A percentile compares a stretch with the other conserved stretches of the same genome.
Evolutionary conservation across 2,797 vertebrate genomes (phyloP).

Genomic region (Iguana delicatissima): DNA sequence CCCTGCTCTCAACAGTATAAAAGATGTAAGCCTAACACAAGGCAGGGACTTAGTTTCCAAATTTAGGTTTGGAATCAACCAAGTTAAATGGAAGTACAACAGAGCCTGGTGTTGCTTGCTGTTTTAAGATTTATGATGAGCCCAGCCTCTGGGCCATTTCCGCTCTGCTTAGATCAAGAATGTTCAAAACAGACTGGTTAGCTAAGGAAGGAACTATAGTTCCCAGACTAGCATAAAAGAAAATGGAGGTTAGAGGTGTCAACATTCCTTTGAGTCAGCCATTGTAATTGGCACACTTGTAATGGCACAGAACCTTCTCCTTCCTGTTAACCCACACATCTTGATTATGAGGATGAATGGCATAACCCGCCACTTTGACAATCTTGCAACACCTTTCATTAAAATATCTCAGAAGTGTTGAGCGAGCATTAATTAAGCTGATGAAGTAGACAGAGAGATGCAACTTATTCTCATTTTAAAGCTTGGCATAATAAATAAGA

Average conservation of each 20-base stretch:
- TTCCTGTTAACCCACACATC: constrained; percentile 74
- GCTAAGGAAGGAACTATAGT: constrained; percentile 60
- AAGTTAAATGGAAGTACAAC: constrained; percentile 1
- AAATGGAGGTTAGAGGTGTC: constrained; percentile 62
- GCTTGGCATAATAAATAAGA: not conserved
- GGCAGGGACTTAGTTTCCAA: no score
- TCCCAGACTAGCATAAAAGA: constrained; percentile 65
- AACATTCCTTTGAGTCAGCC: constrained; percentile 68
- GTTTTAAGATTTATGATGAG: constrained; percentile 24
- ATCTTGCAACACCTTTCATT: constrained; percentile 53
- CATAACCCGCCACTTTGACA: constrained; percentile 40
- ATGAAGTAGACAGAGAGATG: constrained; percentile 57
- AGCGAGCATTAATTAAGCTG: constrained; percentile 74
- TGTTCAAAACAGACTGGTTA: constrained; percentile 55
- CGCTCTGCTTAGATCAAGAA: constrained; percentile 36
- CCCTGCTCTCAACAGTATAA: not conserved
- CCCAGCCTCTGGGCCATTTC: constrained; percentile 34
- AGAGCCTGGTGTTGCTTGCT: not conserved
- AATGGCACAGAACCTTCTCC: constrained; percentile 53
- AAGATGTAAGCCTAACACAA: not conserved
- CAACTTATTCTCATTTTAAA: constrained; percentile 48
- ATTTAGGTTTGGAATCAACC: not conserved
- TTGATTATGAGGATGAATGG: constrained; percentile 20
- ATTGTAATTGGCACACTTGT: constrained; percentile 58
- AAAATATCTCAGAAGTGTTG: constrained; percentile 63